Conservation (phyloP, 1,140 invertebrate species). For the Achroia grisella region DNA sequence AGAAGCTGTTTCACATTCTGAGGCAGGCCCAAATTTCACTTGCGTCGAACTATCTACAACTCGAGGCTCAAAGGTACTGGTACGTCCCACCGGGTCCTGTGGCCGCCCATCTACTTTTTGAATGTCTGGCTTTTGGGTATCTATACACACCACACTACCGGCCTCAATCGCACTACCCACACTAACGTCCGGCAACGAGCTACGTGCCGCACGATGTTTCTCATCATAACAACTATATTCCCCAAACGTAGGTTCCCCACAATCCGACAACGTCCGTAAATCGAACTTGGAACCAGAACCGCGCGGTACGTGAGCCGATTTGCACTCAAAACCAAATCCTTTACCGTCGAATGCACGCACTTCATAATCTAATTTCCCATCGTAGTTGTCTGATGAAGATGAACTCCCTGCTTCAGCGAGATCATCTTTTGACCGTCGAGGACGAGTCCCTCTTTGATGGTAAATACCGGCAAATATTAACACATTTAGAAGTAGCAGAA, state of each 20-base stretch:
- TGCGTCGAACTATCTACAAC: conserved; percentile 68
- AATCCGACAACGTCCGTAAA: conserved; percentile 70
- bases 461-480: conserved; percentile 96
- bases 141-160: conserved; percentile 65
- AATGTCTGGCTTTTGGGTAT: conserved; percentile 73
- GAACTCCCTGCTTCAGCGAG: conserved; percentile 81
- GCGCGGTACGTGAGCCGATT: conserved; percentile 59
- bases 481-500: conserved; percentile 91
- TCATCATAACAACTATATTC: conserved; percentile 79
- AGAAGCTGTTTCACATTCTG: conserved; percentile 39
- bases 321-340: conserved; percentile 76
- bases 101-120: conserved; percentile 64
- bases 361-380: conserved; percentile 76
- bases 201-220: conserved; percentile 73
- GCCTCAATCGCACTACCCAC: conserved; percentile 76
- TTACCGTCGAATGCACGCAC: conserved; percentile 74
- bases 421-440: conserved; percentile 83
- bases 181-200: conserved; percentile 78
- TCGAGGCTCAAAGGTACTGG: conserved; percentile 65
- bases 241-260: conserved; percentile 72
- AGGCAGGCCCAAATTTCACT: conserved; percentile 62
- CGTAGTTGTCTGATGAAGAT: conserved; percentile 75
- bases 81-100: conserved; percentile 48
- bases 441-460: conserved; percentile 83
- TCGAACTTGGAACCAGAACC: conserved; percentile 68